Evolutionary conservation across 1,140 invertebrate genomes (phyloP).

Genomic region (Ptiloglossa arizonensis): DNA sequence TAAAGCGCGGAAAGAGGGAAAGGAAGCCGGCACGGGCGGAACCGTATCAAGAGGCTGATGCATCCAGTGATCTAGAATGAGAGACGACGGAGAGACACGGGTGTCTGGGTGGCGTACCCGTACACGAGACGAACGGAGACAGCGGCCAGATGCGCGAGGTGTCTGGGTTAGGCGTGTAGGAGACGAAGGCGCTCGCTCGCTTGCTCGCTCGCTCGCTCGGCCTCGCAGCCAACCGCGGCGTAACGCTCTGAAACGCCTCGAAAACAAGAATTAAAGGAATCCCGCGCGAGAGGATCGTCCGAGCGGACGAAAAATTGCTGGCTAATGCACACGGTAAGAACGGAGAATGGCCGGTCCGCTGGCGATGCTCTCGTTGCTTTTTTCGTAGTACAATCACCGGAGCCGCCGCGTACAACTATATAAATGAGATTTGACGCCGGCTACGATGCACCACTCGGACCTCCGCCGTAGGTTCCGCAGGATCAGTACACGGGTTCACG

Average conservation of each 20-base stretch:
- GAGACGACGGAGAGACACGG: not conserved
- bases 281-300: slow-evolving; percentile 41
- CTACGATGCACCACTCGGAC: slow-evolving; percentile 64
- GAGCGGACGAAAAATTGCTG: slow-evolving; percentile 59
- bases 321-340: slow-evolving; percentile 58
- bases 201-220: slow-evolving; percentile 6
- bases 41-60: not conserved
- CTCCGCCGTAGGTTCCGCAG: slow-evolving; percentile 67
- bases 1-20: slow-evolving; percentile 57
- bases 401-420: slow-evolving; percentile 68
- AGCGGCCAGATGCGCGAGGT: slow-evolving; percentile 9
- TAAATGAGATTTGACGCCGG: slow-evolving; percentile 67
- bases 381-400: slow-evolving; percentile 69
- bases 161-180: slow-evolving; percentile 3
- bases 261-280: slow-evolving; percentile 64
- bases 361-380: slow-evolving; percentile 63
- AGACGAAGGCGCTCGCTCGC: not conserved
- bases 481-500: slow-evolving; percentile 8
- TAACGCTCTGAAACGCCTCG: slow-evolving; percentile 77
- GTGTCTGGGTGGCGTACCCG: no score
- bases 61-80: slow-evolving; percentile 48
- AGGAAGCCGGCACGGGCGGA: not conserved
- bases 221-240: slow-evolving; percentile 60
- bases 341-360: slow-evolving; percentile 43
- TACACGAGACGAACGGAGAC: not conserved